A percentile compares a stretch with the other conserved stretches of the same genome.
Evolutionary conservation across 2,888 invertebrate genomes (phyloP).

Genomic region (Drosophila pseudotakahashii): DNA sequence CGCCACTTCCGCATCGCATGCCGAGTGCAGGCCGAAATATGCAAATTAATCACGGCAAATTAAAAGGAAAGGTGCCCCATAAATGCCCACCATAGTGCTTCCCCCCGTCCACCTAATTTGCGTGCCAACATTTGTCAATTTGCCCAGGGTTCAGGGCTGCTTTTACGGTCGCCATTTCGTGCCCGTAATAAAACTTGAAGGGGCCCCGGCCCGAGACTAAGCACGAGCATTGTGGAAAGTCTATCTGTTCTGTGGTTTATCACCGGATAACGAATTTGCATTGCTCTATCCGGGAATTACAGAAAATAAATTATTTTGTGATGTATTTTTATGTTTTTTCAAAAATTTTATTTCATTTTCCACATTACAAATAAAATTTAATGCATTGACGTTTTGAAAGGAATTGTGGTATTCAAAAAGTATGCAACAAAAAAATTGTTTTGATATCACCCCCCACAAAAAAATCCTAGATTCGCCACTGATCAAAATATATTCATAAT

Average conservation of each 20-base stretch:
- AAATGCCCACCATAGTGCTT: conserved; percentile 25
- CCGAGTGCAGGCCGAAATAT: conserved; percentile 44
- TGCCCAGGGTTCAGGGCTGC: conserved; percentile 43
- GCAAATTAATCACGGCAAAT: conserved; percentile 69
- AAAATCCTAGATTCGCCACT: too few relatives aligned
- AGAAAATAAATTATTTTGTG: not conserved
- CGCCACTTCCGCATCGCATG: conserved; percentile 70
- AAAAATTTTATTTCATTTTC: too few relatives aligned
- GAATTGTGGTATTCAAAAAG: too few relatives aligned
- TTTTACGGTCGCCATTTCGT: conserved; percentile 56
- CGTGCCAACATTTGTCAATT: conserved; percentile 64
- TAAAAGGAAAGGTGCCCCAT: conserved; percentile 43
- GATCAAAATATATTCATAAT: too few relatives aligned
- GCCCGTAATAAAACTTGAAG: conserved; percentile 37
- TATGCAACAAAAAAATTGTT: too few relatives aligned
- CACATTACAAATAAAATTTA: too few relatives aligned
- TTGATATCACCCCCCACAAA: too few relatives aligned
- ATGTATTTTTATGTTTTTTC: not conserved
- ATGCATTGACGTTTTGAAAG: too few relatives aligned
- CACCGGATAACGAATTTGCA: not conserved
- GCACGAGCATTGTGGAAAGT: not conserved
- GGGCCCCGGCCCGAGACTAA: conserved; percentile 2
- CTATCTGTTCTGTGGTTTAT: not conserved
- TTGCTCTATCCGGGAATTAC: not conserved
- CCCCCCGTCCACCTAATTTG: conserved; percentile 6